These are phyloP conservation scores for Venustaconcha ellipsiformis DNA, from an alignment of 1,140 invertebrate genomes.

Conservation along the genomic window DNA sequence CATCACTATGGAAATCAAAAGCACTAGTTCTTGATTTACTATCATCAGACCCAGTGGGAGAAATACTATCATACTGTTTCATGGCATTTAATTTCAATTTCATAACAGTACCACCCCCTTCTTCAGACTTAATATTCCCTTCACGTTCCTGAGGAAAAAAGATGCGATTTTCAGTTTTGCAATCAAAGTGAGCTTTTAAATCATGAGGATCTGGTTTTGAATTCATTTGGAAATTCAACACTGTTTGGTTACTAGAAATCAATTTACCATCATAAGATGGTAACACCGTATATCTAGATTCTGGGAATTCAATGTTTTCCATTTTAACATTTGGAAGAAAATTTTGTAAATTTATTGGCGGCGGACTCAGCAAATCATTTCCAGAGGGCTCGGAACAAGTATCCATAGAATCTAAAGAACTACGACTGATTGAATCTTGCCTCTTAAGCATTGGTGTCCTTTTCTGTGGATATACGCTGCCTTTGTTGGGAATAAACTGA, in stretches of 20 bases:
- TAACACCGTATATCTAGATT: no score
- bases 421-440: conserved; percentile 24
- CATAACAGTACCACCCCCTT: conserved; percentile 26
- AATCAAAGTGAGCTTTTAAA: conserved; percentile 30
- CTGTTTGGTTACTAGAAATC: no score
- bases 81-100: conserved; percentile 29
- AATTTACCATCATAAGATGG: no score
- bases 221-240: no score
- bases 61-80: conserved; percentile 20
- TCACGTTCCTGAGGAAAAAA: conserved; percentile 29
- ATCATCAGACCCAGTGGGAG: conserved; percentile 22
- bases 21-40: conserved; percentile 40
- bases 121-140: conserved; percentile 10
- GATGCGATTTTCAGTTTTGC: conserved; percentile 22
- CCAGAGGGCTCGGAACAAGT: no score
- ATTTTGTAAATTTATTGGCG: no score
- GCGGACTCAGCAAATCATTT: no score
- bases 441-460: conserved; percentile 36
- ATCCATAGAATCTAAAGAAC: background rate
- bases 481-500: conserved; percentile 25
- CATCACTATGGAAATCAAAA: conserved; percentile 61
- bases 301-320: no score
- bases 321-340: no score
- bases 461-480: conserved; percentile 21
- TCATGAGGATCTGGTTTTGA: conserved; percentile 25